A percentile compares a stretch with the other conserved stretches of the same genome.
Conservation (phyloP, 1,140 invertebrate genomes). For the Zelostemma sp. region DNA sequence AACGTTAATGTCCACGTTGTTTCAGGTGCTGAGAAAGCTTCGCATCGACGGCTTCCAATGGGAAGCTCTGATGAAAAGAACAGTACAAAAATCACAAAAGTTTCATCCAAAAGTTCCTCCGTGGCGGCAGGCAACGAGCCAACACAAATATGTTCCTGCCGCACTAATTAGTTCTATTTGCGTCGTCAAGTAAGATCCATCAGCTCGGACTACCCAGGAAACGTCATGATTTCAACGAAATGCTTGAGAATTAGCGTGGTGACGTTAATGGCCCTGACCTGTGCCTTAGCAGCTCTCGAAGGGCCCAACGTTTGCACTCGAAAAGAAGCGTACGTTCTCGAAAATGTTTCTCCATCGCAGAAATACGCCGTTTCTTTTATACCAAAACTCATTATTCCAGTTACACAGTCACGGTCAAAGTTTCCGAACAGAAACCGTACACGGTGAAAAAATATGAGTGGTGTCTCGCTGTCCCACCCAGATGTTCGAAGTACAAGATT, state of each 20-base stretch:
- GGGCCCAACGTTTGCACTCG: not conserved
- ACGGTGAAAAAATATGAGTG: conserved; percentile 84
- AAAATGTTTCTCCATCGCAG: no score
- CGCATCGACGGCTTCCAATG: not conserved
- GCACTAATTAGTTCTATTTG: not conserved
- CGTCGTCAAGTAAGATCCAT: not conserved
- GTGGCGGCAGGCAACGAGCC: not conserved
- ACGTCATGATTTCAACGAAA: conserved; percentile 5
- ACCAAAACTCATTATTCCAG: conserved; percentile 66
- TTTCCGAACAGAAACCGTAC: conserved; percentile 84
- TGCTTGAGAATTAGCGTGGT: not conserved
- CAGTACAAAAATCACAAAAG: not conserved
- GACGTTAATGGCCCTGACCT: not conserved
- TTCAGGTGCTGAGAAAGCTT: no score
- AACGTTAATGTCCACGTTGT: no score
- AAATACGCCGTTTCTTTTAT: no score
- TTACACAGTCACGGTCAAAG: conserved; percentile 78
- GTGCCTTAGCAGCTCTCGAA: not conserved
- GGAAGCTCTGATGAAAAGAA: not conserved
- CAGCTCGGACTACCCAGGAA: not conserved
- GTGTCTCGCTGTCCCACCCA: conserved; percentile 86
- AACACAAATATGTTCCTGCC: not conserved
- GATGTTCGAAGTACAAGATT: conserved; percentile 88
- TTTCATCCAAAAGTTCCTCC: not conserved
- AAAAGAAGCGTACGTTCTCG: not conserved